Conservation (phyloP, 2,888 invertebrate species). For the Helobdella robusta region DNA sequence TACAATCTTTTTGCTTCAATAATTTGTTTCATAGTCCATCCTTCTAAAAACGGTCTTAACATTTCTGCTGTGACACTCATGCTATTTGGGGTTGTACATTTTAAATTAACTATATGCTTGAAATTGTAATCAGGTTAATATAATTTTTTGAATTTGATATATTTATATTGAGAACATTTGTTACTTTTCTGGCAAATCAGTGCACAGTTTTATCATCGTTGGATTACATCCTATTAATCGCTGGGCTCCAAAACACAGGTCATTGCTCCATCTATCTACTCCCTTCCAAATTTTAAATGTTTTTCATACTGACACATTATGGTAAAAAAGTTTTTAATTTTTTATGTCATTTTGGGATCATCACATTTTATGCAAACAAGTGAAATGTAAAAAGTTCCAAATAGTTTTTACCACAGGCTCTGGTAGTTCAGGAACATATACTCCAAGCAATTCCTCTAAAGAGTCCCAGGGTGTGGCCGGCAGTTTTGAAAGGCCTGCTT, state of each 20-base stretch:
- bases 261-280: conserved; percentile 35
- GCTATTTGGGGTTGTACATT: conserved; percentile 20
- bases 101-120: conserved; percentile 1
- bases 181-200: conserved; percentile 50
- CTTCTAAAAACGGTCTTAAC: conserved; percentile 44
- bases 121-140: too few species aligned
- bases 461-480: conserved; percentile 29
- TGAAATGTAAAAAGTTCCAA: too few species aligned
- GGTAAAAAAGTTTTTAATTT: too few species aligned
- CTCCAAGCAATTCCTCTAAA: conserved; percentile 33
- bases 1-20: conserved; percentile 45
- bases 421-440: conserved; percentile 32
- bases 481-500: conserved; percentile 35
- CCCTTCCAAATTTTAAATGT: conserved; percentile 29
- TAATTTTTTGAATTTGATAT: too few species aligned
- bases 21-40: conserved; percentile 41
- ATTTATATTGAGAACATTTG: neutral
- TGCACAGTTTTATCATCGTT: conserved; percentile 49
- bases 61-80: conserved; percentile 43
- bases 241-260: conserved; percentile 49
- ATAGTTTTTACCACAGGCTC: conserved; percentile 32
- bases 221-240: conserved; percentile 52
- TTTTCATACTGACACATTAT: too few species aligned
- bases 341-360: too few species aligned
- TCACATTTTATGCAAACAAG: neutral